Evolutionary conservation across 2,113 vertebrate genomes (phyloP).

Genomic region (Podocnemis expansa): DNA sequence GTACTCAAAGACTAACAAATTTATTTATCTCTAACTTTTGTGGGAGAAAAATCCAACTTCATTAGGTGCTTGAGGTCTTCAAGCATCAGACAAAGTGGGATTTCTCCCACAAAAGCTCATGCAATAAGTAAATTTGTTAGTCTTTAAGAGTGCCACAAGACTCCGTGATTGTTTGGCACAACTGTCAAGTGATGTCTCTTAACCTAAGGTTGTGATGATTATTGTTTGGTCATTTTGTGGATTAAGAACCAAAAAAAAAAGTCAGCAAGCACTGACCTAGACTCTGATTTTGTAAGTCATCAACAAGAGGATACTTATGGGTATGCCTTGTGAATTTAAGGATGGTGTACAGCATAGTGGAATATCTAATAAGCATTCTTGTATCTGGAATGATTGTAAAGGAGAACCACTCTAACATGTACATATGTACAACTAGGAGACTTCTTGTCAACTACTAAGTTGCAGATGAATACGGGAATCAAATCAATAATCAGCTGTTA

Average conservation of each 20-base stretch:
- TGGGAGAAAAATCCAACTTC: too few relatives aligned
- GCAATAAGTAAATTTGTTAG: too few relatives aligned
- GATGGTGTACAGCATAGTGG: fast-evolving
- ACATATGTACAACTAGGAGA: neutral
- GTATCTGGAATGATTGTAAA: neutral
- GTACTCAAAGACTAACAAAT: too few relatives aligned
- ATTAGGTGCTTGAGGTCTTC: too few relatives aligned
- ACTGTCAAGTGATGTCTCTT: neutral
- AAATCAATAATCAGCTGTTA: neutral
- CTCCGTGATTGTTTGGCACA: too few relatives aligned
- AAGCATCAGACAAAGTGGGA: too few relatives aligned
- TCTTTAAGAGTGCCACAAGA: too few relatives aligned
- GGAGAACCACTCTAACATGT: neutral
- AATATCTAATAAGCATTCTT: neutral
- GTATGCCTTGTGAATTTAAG: neutral
- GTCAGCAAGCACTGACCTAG: neutral
- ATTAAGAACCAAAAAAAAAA: neutral
- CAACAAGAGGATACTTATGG: neutral
- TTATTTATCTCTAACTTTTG: too few relatives aligned
- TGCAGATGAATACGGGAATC: neutral
- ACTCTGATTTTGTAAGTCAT: neutral
- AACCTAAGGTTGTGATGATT: too few relatives aligned
- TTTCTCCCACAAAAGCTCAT: too few relatives aligned
- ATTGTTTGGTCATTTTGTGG: neutral
- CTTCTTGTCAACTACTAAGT: neutral